phyloP scores from a whole-genome alignment of 2,888 invertebrate genomes.

The Eupithecia inturbata region DNA sequence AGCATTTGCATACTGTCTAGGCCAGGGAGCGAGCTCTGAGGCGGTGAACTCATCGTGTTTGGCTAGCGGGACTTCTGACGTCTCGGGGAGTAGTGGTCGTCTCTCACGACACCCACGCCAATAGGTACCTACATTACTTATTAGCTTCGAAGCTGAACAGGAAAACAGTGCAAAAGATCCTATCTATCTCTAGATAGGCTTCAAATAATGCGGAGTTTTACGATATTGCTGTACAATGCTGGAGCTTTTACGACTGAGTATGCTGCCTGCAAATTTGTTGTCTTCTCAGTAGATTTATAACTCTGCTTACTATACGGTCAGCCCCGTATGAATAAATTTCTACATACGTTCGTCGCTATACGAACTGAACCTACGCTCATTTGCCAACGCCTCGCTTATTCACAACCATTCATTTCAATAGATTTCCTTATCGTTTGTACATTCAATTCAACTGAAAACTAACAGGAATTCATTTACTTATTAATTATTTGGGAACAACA shows the following conservation, averaged over 20 bases:
- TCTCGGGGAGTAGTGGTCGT: slow-evolving; percentile 33
- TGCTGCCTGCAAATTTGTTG: not conserved
- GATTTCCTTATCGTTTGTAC: slow-evolving; percentile 33
- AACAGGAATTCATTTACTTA: slow-evolving; percentile 27
- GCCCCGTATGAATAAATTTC: not conserved
- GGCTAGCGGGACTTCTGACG: slow-evolving; percentile 63
- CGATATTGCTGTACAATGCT: not conserved
- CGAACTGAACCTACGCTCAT: slow-evolving; percentile 23
- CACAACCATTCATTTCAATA: slow-evolving; percentile 24
- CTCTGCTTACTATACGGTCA: slow-evolving; percentile 15
- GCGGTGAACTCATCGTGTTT: slow-evolving; percentile 65
- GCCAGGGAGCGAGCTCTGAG: slow-evolving; percentile 21
- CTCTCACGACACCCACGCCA: slow-evolving; percentile 38
- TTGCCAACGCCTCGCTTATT: slow-evolving; percentile 37
- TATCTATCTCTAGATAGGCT: not conserved
- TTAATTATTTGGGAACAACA: slow-evolving; percentile 41
- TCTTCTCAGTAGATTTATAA: not conserved
- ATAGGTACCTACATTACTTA: slow-evolving; percentile 11
- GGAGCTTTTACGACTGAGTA: not conserved
- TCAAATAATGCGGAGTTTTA: not conserved
- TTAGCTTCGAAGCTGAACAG: not conserved
- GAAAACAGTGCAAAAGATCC: not conserved
- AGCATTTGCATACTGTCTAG: slow-evolving; percentile 41
- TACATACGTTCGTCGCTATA: not conserved
- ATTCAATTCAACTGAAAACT: slow-evolving; percentile 34